phyloP scores from a whole-genome alignment of 2,113 vertebrate genomes.

The Salvator merianae region DNA sequence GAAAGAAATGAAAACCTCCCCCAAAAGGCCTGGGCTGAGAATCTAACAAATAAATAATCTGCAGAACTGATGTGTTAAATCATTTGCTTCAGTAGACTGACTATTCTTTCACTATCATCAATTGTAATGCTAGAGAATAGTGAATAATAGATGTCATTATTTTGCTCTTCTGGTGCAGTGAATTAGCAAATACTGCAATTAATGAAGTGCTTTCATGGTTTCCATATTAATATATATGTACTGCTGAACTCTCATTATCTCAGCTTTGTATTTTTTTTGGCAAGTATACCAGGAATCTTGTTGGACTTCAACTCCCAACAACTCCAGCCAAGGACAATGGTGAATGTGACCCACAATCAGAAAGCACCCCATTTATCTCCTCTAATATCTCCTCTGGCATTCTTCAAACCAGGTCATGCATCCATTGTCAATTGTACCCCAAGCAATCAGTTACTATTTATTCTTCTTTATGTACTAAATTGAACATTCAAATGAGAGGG shows the following conservation, averaged over 20 bases:
- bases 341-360: not conserved
- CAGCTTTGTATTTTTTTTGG: not conserved
- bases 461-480: too few species aligned
- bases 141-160: constrained; percentile 6
- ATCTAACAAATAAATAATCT: not conserved
- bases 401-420: too few species aligned
- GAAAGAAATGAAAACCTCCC: not conserved
- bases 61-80: not conserved
- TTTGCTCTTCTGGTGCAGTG: not conserved
- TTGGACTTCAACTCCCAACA: not conserved
- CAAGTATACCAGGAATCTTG: not conserved
- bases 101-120: not conserved
- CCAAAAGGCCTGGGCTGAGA: not conserved
- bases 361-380: too few species aligned
- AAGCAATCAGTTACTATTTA: too few species aligned
- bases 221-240: not conserved
- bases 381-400: too few species aligned
- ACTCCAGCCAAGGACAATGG: not conserved
- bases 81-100: not conserved
- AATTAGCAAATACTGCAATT: constrained; percentile 6
- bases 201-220: not conserved
- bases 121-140: not conserved
- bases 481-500: too few species aligned
- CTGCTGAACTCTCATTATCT: not conserved
- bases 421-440: too few species aligned